Conservation (phyloP, 64 coral and sea anemone species). For the Porites lutea region DNA sequence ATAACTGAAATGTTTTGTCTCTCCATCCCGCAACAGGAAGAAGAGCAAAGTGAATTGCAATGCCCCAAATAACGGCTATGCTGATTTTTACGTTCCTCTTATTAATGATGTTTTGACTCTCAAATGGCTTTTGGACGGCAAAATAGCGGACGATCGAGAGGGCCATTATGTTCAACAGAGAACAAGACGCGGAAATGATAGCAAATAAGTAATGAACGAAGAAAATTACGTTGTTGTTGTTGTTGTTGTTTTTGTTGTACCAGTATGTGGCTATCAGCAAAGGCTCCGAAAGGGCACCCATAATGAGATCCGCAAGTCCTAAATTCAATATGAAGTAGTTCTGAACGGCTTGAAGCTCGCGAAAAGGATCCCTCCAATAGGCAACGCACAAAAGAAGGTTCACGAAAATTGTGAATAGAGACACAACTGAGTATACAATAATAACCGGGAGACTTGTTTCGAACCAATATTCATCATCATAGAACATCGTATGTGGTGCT, state of each 20-base stretch:
- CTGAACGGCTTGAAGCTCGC: slow-evolving; percentile 23
- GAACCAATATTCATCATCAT: slow-evolving; percentile 50
- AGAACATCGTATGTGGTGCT: slow-evolving; percentile 11
- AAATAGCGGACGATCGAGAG: slow-evolving; percentile 63
- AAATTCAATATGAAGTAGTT: slow-evolving; percentile 62
- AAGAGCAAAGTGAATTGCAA: slow-evolving; percentile 21
- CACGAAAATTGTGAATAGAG: slow-evolving; percentile 15
- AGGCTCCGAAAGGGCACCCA: slow-evolving; percentile 54
- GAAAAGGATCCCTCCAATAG: slow-evolving; percentile 46
- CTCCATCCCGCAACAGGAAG: slow-evolving; percentile 58
- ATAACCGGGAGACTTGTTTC: slow-evolving; percentile 17
- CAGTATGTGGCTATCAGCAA: slow-evolving; percentile 43
- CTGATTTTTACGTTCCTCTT: not conserved
- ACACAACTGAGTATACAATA: slow-evolving; percentile 18
- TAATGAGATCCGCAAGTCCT: slow-evolving; percentile 54
- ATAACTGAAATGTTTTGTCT: slow-evolving; percentile 50
- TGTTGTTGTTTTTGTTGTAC: too few species aligned
- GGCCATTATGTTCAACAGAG: slow-evolving; percentile 40
- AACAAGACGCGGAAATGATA: slow-evolving; percentile 44
- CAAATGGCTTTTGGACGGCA: slow-evolving; percentile 45
- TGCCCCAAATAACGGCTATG: slow-evolving; percentile 48
- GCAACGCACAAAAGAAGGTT: slow-evolving; percentile 40
- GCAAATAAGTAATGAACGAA: slow-evolving; percentile 57
- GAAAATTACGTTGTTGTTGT: slow-evolving; percentile 9
- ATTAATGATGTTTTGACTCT: slow-evolving; percentile 28